Conservation (phyloP, 2,888 invertebrate species). For the Geotrupes spiniger region DNA sequence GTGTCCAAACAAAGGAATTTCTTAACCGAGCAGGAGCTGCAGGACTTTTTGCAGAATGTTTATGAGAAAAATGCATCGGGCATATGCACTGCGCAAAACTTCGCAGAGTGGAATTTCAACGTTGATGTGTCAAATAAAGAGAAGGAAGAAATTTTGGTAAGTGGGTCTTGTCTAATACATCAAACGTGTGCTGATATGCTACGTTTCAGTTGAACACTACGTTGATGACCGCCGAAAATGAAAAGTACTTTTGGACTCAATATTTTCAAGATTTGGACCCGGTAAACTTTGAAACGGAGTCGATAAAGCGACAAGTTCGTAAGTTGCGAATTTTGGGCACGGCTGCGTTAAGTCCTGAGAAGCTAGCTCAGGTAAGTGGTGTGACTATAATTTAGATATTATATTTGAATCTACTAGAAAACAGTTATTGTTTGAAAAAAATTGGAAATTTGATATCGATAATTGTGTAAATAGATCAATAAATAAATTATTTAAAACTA, state of each 20-base stretch:
- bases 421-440: too few species aligned
- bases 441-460: too few species aligned
- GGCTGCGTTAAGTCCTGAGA: slow-evolving; percentile 45
- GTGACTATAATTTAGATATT: too few species aligned
- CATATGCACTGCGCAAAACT: neutral
- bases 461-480: too few species aligned
- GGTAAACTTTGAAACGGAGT: slow-evolving; percentile 46
- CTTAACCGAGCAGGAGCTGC: neutral
- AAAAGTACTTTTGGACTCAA: slow-evolving; percentile 46
- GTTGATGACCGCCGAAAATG: slow-evolving; percentile 37
- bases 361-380: slow-evolving; percentile 42
- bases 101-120: slow-evolving; percentile 3
- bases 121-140: slow-evolving; percentile 3
- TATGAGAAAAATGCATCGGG: slow-evolving; percentile 9
- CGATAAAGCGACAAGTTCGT: slow-evolving; percentile 48
- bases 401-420: too few species aligned
- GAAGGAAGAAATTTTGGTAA: slow-evolving; percentile 4
- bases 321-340: slow-evolving; percentile 51
- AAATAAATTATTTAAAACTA: too few species aligned
- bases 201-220: slow-evolving; percentile 34
- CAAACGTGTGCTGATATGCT: too few species aligned
- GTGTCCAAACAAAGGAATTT: neutral
- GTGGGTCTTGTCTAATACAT: too few species aligned
- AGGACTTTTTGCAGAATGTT: slow-evolving; percentile 7
- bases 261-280: slow-evolving; percentile 42